Percentiles rank a stretch among this genome's conserved stretches.
Evolutionary conservation across 2,888 invertebrate species (phyloP).

Genomic region (Lithophane socia): DNA sequence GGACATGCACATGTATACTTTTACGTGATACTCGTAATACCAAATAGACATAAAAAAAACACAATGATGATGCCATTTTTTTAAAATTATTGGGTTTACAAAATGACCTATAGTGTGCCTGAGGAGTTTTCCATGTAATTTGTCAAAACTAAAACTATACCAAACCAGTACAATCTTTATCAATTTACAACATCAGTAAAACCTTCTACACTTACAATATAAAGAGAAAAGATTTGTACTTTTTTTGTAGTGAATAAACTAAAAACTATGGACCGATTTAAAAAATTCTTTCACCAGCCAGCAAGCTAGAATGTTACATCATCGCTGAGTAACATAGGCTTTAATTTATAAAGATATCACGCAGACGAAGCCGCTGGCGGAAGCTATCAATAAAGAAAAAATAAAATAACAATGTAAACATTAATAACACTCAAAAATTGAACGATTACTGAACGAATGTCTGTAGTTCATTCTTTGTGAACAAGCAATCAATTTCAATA

Average conservation of each 20-base stretch:
- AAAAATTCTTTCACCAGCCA: too few relatives aligned
- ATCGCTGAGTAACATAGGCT: too few relatives aligned
- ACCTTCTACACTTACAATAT: background rate
- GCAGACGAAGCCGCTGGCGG: too few relatives aligned
- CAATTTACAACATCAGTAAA: background rate
- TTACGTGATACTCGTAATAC: background rate
- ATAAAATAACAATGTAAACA: constrained; percentile 48
- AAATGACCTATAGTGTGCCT: background rate
- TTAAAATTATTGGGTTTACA: background rate
- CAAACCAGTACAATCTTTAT: background rate
- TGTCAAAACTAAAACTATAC: background rate
- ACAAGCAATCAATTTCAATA: constrained; percentile 75
- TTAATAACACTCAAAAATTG: constrained; percentile 69
- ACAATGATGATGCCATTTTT: background rate
- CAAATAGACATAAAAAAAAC: background rate
- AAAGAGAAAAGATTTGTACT: too few relatives aligned
- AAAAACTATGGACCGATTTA: too few relatives aligned
- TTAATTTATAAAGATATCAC: too few relatives aligned
- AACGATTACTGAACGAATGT: constrained; percentile 69
- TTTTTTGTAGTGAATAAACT: too few relatives aligned
- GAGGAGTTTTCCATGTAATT: background rate
- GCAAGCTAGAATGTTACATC: too few relatives aligned
- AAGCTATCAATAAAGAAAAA: constrained; percentile 10
- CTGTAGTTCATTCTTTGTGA: constrained; percentile 60
- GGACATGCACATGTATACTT: background rate